A percentile compares a stretch with the other conserved stretches of the same genome.
phyloP scores from a whole-genome alignment of 2,888 invertebrate species.

The Malacosoma neustria region DNA sequence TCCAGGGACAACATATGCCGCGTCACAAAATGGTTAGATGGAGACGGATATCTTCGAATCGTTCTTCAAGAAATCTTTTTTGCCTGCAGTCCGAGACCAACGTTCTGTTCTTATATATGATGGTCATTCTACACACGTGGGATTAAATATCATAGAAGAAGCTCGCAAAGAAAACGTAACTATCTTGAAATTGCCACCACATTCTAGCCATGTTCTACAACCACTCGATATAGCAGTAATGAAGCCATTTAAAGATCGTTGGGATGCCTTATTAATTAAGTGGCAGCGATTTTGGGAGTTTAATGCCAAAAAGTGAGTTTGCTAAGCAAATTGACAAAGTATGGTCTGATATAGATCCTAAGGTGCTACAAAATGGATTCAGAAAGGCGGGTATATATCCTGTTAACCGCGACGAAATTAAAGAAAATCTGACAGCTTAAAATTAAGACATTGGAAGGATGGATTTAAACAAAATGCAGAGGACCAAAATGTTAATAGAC shows the following conservation, averaged over 20 bases:
- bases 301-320: constrained; percentile 6
- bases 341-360: constrained; percentile 6
- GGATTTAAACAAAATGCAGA: background rate
- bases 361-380: constrained; percentile 9
- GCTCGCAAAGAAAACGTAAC: constrained; percentile 9
- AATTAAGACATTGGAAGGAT: background rate
- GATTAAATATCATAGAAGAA: constrained; percentile 6
- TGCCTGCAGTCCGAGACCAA: constrained; percentile 20
- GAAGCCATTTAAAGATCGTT: constrained; percentile 11
- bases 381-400: constrained; percentile 10
- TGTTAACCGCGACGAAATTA: constrained; percentile 5
- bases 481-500: background rate
- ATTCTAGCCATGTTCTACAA: constrained; percentile 13
- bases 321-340: constrained; percentile 5
- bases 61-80: constrained; percentile 19
- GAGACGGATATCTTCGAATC: constrained; percentile 23
- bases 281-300: constrained; percentile 7
- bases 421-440: constrained; percentile 6
- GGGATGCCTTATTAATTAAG: constrained; percentile 7
- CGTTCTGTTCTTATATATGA: constrained; percentile 22
- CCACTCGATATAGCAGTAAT: constrained; percentile 13
- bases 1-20: constrained; percentile 24
- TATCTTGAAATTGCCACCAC: constrained; percentile 13
- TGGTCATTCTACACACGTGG: constrained; percentile 22
- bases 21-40: constrained; percentile 30